These are phyloP conservation scores for Ophion ventricosus DNA, from an alignment of 2,888 invertebrate genomes.

Conservation along the genomic window DNA sequence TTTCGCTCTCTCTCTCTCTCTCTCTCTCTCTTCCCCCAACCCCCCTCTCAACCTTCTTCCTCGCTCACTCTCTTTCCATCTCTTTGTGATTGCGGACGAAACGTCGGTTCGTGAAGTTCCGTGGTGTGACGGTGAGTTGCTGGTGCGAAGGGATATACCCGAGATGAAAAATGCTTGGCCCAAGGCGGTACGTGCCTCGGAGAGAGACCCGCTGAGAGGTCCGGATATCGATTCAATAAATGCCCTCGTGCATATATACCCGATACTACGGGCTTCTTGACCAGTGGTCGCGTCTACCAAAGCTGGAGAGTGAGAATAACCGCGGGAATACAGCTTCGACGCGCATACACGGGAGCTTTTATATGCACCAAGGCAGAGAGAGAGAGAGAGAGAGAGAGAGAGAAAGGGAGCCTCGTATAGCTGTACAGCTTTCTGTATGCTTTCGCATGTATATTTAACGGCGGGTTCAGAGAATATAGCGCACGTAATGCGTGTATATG, in stretches of 20 bases:
- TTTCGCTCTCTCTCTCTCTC: neutral
- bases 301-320: slow-evolving; percentile 34
- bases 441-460: slow-evolving; percentile 52
- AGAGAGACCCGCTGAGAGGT: slow-evolving; percentile 75
- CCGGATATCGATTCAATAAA: slow-evolving; percentile 78
- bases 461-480: slow-evolving; percentile 18
- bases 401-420: neutral
- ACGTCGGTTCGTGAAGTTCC: slow-evolving; percentile 51
- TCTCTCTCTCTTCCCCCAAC: neutral
- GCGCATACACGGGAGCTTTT: slow-evolving; percentile 53
- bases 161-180: slow-evolving; percentile 75
- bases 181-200: slow-evolving; percentile 73
- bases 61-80: slow-evolving; percentile 1
- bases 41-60: neutral
- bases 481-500: neutral
- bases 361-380: slow-evolving; percentile 31
- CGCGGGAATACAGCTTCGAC: slow-evolving; percentile 25
- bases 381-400: slow-evolving; percentile 16
- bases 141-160: slow-evolving; percentile 69
- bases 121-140: slow-evolving; percentile 66
- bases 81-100: slow-evolving; percentile 32
- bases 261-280: slow-evolving; percentile 30
- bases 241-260: slow-evolving; percentile 64
- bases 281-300: slow-evolving; percentile 38
- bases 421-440: slow-evolving; percentile 1